phyloP scores from a whole-genome alignment of 2,113 vertebrate genomes.

The Chionis minor region DNA sequence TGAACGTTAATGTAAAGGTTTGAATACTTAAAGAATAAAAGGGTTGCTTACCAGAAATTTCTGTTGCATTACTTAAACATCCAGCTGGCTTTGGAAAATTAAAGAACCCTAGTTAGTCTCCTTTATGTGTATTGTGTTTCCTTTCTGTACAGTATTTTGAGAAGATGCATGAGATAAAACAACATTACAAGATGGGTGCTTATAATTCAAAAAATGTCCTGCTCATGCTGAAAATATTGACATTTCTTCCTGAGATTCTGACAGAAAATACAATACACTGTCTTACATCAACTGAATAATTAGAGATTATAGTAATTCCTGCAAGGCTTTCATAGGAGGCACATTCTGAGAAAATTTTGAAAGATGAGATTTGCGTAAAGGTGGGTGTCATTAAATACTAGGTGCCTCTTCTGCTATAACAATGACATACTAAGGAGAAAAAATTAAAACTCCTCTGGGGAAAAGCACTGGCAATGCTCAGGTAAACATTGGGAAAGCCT shows the following conservation, averaged over 20 bases:
- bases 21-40: conserved; percentile 20
- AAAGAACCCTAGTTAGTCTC: neutral
- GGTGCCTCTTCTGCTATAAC: neutral
- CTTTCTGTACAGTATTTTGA: conserved; percentile 14
- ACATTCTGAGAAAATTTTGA: neutral
- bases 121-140: neutral
- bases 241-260: conserved; percentile 42
- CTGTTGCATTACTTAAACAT: neutral
- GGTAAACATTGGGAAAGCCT: neutral
- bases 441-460: neutral
- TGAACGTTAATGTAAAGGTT: neutral
- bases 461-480: neutral
- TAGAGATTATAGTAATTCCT: conserved; percentile 57
- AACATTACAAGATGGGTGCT: neutral
- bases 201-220: conserved; percentile 46
- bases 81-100: neutral
- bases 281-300: conserved; percentile 46
- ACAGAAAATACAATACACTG: conserved; percentile 43
- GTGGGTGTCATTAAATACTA: neutral
- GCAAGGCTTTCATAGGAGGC: conserved; percentile 7
- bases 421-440: neutral
- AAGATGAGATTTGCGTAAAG: conserved; percentile 35
- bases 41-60: neutral
- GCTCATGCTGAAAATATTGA: conserved; percentile 51
- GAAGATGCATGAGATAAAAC: conserved; percentile 20